Evolutionary conservation across 2,113 vertebrate genomes (phyloP), one percentile per base, ranked within the genome.

Genomic region (Phodopus roborovskii): DNA sequence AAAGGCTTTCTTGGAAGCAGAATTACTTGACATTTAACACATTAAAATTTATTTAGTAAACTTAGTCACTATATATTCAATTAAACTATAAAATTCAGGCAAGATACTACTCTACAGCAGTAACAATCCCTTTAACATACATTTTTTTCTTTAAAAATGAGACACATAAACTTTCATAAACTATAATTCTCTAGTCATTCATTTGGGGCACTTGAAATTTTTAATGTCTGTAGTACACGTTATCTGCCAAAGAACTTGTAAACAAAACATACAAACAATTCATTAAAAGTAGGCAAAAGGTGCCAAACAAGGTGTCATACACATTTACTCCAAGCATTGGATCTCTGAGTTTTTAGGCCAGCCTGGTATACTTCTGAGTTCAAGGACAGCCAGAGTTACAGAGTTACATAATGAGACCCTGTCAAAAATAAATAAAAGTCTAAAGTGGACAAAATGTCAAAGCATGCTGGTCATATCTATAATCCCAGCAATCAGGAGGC

Each of bases 61-160:
- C 58, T 33, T 26, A 66, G 33, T 42, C 62, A 88, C 20, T 24
- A 78, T 33, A 56, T 12, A 91, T 89, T 82, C 33, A 64, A 91
- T 26, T 93, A 91, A 66, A 93, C 68, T 39, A 83, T 2, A 92
- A 39, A 78, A 92, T 90, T 96, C 88, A 86, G 20, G 36, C 28
- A 93, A 30, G 64, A 42, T 87, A 88, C 45, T 81, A 68, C 36
- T 87, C 81, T 91, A 36, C 0, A 86, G 26, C 39, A 89, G 74
- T 89, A 92, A 96, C 95, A 24, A 96, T 88, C 7, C 2, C 26
- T 78, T 92, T 77, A 2, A 30, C 17, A 94, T 28, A 50, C 45
- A 50, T 30, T 78, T 30, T 68, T 77, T 56, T 85, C 68, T 36
- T 39, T 53, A 45, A 92, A 92, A 92, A 81, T 24, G 36, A 85